phyloP scores from a whole-genome alignment of 2,797 vertebrate species.

The Enteromius thamalakanensis region DNA sequence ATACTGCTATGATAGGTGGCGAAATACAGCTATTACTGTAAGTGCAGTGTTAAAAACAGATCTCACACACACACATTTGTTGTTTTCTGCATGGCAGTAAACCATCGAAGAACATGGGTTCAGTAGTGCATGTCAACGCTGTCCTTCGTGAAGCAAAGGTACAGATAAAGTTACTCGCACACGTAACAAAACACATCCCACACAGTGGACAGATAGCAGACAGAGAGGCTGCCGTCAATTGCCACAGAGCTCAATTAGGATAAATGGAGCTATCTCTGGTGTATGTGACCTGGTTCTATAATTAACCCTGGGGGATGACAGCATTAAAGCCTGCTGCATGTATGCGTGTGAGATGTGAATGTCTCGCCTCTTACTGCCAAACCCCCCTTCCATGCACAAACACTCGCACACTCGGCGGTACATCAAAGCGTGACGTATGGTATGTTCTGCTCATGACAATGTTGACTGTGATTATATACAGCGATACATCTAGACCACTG shows the following conservation, averaged over 20 bases:
- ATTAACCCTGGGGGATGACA: conserved; percentile 74
- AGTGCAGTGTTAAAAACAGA: not conserved
- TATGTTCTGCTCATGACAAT: conserved; percentile 58
- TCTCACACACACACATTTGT: conserved; percentile 1
- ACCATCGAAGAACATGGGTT: conserved; percentile 33
- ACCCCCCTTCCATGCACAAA: conserved; percentile 7
- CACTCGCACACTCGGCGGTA: conserved; percentile 53
- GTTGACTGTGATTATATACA: conserved; percentile 54
- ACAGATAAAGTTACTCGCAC: conserved; percentile 39
- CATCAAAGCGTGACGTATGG: conserved; percentile 66
- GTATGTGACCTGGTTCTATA: conserved; percentile 72
- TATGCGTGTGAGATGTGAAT: conserved; percentile 48
- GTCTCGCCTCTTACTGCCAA: conserved; percentile 31
- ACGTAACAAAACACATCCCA: conserved; percentile 41
- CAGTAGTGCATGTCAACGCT: conserved; percentile 29
- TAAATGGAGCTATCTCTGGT: conserved; percentile 71
- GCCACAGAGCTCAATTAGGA: conserved; percentile 66
- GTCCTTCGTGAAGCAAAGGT: conserved; percentile 22
- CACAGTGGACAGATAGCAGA: conserved; percentile 41
- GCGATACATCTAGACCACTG: conserved; percentile 17
- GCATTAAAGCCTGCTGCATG: conserved; percentile 57
- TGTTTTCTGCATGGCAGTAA: conserved; percentile 1
- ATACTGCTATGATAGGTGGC: not conserved
- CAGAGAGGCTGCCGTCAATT: conserved; percentile 60
- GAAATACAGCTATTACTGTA: not conserved